phyloP scores from a whole-genome alignment of 92 coral and sea anemone genomes.

The Hydrozoanthus gracilis region DNA sequence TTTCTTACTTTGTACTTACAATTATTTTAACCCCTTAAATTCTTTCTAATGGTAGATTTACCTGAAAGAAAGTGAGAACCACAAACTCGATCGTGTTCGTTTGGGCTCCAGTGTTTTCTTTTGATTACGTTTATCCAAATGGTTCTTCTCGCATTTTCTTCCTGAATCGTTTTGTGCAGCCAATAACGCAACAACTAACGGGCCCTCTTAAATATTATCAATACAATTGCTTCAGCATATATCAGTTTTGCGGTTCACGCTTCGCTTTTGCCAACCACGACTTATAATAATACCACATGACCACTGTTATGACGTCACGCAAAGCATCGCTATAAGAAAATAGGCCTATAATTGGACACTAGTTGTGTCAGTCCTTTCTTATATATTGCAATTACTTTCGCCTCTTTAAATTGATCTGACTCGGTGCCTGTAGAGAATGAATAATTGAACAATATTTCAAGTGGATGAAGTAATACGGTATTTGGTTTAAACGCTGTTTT shows the following conservation, averaged over 20 bases:
- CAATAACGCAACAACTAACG: conserved; percentile 50
- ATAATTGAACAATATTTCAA: no score
- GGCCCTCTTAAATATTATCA: conserved; percentile 6
- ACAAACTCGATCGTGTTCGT: conserved; percentile 28
- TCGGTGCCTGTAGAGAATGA: no score
- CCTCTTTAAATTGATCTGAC: no score
- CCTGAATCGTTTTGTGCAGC: conserved; percentile 50
- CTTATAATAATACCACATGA: conserved; percentile 35
- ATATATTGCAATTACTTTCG: no score
- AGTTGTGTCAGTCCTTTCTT: no score
- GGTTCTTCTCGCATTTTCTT: conserved; percentile 30
- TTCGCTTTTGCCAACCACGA: conserved; percentile 49
- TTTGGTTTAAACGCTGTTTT: no score
- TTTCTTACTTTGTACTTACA: conserved; percentile 1
- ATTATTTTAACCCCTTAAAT: conserved; percentile 7
- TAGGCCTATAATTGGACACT: no score
- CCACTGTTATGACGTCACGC: conserved; percentile 36
- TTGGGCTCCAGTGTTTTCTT: conserved; percentile 38
- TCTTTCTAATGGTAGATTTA: not conserved
- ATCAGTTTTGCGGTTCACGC: not conserved
- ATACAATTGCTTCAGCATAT: not conserved
- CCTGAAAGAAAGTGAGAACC: conserved; percentile 40
- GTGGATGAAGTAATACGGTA: no score
- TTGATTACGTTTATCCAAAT: conserved; percentile 50
- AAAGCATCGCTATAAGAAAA: conserved; percentile 16